Evolutionary conservation across 1,140 invertebrate species (phyloP), one percentile per base, ranked within the genome.

Genomic region (Plectrocnemia conspersa): DNA sequence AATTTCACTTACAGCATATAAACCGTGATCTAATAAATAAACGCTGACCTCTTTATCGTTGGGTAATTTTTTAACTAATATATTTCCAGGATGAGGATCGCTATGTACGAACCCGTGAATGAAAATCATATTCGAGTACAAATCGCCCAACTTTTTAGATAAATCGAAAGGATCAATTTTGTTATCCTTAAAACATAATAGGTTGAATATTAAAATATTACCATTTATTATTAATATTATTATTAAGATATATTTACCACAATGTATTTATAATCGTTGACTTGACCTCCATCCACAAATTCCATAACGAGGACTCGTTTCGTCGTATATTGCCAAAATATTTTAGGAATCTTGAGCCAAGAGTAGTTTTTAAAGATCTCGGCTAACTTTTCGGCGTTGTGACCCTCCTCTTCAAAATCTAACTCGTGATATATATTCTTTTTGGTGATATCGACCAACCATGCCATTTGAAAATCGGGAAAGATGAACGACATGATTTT

Each of bases 51-150:
- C 74, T 15, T 80, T 76, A 9, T 79, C 79, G 3, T 80, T 73
- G 1, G 74, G 68, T 2, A 76, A 76, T 63, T 87, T 86, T 41
- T 76, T 79, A 0, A 99, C 85, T 1, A 98, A 73, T 53, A 99
- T 91, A 77, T 99, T 99, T 7, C 97, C 97, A 5, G 97, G 96
- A 79, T 99, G 97, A 7, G 97, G 97, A 79, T 99, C 97, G 70
- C 93, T 94, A 67, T 99, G 97, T n/a, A 99, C 91, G 73, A 94
- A 97, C 1, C 97, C 97, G 59, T 90, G 83, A 5, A 88, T 83
- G 75, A 98, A 99, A 64, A 99, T 99, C 97, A 99, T 99, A 67
- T 96, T 88, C 36, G 93, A 93, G 73, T 97, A 99, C 10, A 99
- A 71, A 60, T 84, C 77, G 2, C 95, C 93, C 25, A 99, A 75